A percentile compares a stretch with the other conserved stretches of the same genome.
These are phyloP conservation scores for Garra rufa DNA, from an alignment of 2,113 vertebrate species.

Conservation along the genomic window DNA sequence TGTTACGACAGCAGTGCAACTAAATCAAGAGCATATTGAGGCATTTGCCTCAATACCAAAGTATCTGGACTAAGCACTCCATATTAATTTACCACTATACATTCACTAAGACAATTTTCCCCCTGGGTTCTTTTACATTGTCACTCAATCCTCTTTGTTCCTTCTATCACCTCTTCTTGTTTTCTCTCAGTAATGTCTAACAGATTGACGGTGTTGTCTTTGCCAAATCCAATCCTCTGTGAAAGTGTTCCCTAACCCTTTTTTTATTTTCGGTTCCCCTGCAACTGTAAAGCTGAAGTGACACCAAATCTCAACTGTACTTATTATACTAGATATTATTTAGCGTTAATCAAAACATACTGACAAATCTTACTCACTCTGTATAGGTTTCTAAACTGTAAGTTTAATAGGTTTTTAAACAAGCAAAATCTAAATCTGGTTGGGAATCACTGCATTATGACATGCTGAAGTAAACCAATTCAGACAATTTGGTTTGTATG, in stretches of 20 bases:
- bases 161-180: not conserved
- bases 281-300: not conserved
- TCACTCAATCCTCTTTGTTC: constrained; percentile 1
- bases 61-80: not conserved
- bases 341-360: not conserved
- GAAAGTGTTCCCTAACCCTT: not conserved
- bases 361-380: not conserved
- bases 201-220: not conserved
- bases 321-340: not conserved
- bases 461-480: not conserved
- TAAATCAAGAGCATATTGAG: not conserved
- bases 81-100: not conserved
- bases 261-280: not conserved
- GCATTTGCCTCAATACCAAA: not conserved
- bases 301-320: not conserved
- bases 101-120: not conserved
- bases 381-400: not conserved
- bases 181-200: constrained; percentile 1
- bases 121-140: not conserved
- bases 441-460: not conserved
- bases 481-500: not conserved
- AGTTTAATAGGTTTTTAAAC: not conserved
- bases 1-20: not conserved
- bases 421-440: not conserved
- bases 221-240: not conserved